Evolutionary conservation across 2,113 vertebrate genomes (phyloP).

Genomic region (Cephalopholis sonnerati): DNA sequence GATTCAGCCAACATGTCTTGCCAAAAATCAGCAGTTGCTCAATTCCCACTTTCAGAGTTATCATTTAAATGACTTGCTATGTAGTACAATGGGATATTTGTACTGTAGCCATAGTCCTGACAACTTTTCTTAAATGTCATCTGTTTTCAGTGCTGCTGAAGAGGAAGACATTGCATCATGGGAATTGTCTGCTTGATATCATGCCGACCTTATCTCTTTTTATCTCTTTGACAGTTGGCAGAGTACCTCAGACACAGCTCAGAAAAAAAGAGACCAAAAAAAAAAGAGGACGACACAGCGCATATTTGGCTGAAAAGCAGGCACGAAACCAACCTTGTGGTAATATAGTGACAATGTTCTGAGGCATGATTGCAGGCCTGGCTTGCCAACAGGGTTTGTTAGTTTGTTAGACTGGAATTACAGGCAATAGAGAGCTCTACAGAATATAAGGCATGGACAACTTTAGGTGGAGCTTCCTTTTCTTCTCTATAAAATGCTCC

Average conservation of each 20-base stretch:
- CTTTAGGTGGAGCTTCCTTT: conserved; percentile 76
- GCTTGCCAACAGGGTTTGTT: conserved; percentile 74
- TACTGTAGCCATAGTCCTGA: not conserved
- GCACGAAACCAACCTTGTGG: conserved; percentile 55
- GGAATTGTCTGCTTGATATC: conserved; percentile 13
- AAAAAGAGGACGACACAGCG: conserved; percentile 43
- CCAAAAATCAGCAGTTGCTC: conserved; percentile 52
- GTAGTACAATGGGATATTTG: conserved; percentile 10
- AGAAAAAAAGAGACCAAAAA: conserved; percentile 4
- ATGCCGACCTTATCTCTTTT: conserved; percentile 21
- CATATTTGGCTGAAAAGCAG: conserved; percentile 56
- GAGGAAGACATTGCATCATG: conserved; percentile 11
- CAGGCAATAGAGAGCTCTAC: conserved; percentile 58
- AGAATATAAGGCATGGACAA: conserved; percentile 48
- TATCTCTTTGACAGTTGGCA: conserved; percentile 30
- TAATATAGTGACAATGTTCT: conserved; percentile 70
- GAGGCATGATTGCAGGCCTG: conserved; percentile 66
- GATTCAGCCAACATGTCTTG: conserved; percentile 3
- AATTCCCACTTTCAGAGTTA: not conserved
- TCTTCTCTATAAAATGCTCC: conserved; percentile 54
- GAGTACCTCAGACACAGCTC: conserved; percentile 44
- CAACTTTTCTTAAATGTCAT: not conserved
- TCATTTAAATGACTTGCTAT: not conserved
- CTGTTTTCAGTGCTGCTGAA: not conserved
- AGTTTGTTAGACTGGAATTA: conserved; percentile 71